Conservation (phyloP, 2,888 invertebrate species). For the Cryptocephalus moraei region DNA sequence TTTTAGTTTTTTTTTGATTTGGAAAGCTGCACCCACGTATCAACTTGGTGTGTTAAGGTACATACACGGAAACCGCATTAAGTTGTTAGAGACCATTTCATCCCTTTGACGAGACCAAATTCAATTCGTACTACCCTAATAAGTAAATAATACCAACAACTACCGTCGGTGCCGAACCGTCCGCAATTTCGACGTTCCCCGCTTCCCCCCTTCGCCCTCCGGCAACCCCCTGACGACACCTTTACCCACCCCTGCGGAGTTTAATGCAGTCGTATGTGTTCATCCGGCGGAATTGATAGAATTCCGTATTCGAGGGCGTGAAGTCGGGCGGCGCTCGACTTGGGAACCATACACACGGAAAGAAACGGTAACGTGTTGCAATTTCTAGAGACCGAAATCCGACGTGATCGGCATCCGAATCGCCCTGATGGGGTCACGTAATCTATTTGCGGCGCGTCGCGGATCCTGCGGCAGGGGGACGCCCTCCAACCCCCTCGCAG, state of each 20-base stretch:
- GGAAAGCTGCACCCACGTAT: too few relatives aligned
- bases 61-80: too few relatives aligned
- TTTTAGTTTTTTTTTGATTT: too few relatives aligned
- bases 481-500: conserved; percentile 17
- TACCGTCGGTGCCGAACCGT: too few relatives aligned
- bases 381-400: conserved; percentile 27
- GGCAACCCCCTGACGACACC: too few relatives aligned
- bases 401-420: conserved; percentile 31
- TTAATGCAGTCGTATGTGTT: conserved; percentile 21
- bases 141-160: too few relatives aligned
- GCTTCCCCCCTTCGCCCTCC: too few relatives aligned
- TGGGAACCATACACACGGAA: background rate
- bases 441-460: conserved; percentile 37
- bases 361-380: conserved; percentile 9
- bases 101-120: too few relatives aligned
- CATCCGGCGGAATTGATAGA: conserved; percentile 25
- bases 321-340: conserved; percentile 5
- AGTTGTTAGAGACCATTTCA: background rate
- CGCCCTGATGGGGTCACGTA: conserved; percentile 36
- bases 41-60: too few relatives aligned
- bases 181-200: too few relatives aligned
- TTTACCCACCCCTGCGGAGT: conserved; percentile 14
- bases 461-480: conserved; percentile 11
- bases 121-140: too few relatives aligned
- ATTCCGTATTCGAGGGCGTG: conserved; percentile 18